Evolutionary conservation across 2,113 vertebrate genomes (phyloP), one percentile per base, ranked within the genome.

Genomic region (Cryptotis parvus): DNA sequence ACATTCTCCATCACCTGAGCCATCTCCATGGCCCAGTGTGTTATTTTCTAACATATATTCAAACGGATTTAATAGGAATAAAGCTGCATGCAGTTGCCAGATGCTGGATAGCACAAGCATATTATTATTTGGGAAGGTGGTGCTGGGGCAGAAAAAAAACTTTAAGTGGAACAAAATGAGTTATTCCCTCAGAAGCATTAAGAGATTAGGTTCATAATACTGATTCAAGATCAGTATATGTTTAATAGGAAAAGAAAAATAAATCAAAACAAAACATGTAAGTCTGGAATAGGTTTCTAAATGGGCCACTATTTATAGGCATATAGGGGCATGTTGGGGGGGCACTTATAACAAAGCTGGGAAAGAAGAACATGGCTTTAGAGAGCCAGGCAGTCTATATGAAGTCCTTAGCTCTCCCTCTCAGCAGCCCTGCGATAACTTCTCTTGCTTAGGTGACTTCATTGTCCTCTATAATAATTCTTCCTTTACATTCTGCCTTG

Each of bases 161-260:
- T 18, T 41, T 78, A 35, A 9, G 52, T 61, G 39, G 76, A 33
- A 89, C 68, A 41, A 78, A 69, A 74, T 79, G 20, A 77, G 35
- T n/a, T 68, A 61, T 18, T 55, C 43, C 31, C 27, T 43, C 29
- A 73, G 73, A 90, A 84, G 43, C 39, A 39, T n/a, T 31, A 24
- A 76, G n/a, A 77, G n/a, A 22, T 72, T 77, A 90, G 24, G 7
- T 88, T 90, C 41, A 87, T 29, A 74, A 92, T 70, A 24, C 11
- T 52, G 39, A 85, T 66, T 84, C n/a, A 90, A 90, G 29, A 75
- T 63, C 78, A 49, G n/a, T 52, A 72, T 8, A 35, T 90, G 61
- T 65, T 43, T 91, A 82, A 85, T 5, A 83, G 65, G 72, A 95
- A 90, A 94, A 52, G 4, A 31, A 11, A 39, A 81, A 37, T n/a